Evolutionary conservation across 37 sponge, comb jelly and placozoan species (phyloP).

Genomic region (Agelas oroides): DNA sequence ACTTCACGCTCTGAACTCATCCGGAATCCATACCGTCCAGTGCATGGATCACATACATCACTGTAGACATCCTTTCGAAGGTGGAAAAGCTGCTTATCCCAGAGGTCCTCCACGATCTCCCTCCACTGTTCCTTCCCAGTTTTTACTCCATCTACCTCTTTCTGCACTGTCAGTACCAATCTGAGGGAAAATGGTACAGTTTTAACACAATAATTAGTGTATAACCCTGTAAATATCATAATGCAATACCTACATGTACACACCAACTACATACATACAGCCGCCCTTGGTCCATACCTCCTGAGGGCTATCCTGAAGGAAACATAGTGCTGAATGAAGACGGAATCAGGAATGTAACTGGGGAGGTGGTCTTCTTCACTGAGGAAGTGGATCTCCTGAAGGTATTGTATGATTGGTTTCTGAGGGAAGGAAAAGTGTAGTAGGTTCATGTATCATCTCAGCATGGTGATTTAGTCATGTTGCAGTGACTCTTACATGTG

Average conservation of each 20-base stretch:
- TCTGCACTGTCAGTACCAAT: conserved; percentile 1
- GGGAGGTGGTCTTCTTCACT: conserved; percentile 35
- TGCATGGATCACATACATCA: conserved; percentile 55
- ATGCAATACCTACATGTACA: no score
- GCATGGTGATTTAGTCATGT: no score
- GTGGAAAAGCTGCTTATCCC: conserved; percentile 48
- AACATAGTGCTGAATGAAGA: conserved; percentile 70
- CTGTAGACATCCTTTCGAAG: conserved; percentile 21
- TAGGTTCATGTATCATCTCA: no score
- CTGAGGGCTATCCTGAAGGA: conserved; percentile 56
- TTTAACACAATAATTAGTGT: no score
- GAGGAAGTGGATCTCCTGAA: conserved; percentile 44
- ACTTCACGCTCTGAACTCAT: neutral
- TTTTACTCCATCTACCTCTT: conserved; percentile 10
- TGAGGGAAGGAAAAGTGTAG: neutral
- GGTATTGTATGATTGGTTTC: conserved; percentile 48
- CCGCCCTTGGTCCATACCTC: no score
- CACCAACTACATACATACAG: no score
- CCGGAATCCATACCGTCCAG: conserved; percentile 37
- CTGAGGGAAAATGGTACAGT: conserved; percentile 1
- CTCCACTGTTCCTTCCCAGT: conserved; percentile 19
- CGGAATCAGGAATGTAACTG: conserved; percentile 37
- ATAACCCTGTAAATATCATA: no score
- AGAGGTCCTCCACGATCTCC: conserved; percentile 58
- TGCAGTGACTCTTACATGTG: conserved; percentile 19